Conservation (phyloP, 2,888 invertebrate genomes). For the Apomyelois bistriatella region DNA sequence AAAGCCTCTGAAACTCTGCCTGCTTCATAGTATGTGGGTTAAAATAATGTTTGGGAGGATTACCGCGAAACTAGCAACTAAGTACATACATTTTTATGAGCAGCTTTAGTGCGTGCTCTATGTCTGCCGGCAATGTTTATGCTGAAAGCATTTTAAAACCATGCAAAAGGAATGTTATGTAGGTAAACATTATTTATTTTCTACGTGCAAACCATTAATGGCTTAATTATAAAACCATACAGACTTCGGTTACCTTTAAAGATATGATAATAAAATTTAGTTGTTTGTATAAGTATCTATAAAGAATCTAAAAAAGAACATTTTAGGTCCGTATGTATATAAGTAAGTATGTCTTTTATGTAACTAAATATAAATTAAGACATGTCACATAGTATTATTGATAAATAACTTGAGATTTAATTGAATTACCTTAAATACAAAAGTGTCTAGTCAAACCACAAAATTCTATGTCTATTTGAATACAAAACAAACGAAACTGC, state of each 20-base stretch:
- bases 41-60: constrained; percentile 49
- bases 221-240: too few relatives aligned
- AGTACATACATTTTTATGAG: constrained; percentile 20
- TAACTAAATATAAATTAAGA: too few relatives aligned
- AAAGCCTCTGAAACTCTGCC: constrained; percentile 61
- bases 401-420: too few relatives aligned
- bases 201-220: not conserved
- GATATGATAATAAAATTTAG: too few relatives aligned
- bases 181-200: not conserved
- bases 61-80: constrained; percentile 27
- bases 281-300: too few relatives aligned
- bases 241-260: too few relatives aligned
- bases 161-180: not conserved
- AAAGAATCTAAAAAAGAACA: too few relatives aligned
- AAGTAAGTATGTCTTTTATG: too few relatives aligned
- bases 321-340: too few relatives aligned
- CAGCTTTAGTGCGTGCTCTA: constrained; percentile 19
- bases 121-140: not conserved
- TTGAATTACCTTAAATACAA: too few relatives aligned
- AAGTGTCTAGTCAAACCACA: not conserved
- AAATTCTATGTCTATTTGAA: not conserved
- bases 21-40: constrained; percentile 48
- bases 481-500: constrained; percentile 15
- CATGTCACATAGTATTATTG: too few relatives aligned
- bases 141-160: not conserved